Conservation (phyloP, 2,113 vertebrate species). For the Archilochus colubris region DNA sequence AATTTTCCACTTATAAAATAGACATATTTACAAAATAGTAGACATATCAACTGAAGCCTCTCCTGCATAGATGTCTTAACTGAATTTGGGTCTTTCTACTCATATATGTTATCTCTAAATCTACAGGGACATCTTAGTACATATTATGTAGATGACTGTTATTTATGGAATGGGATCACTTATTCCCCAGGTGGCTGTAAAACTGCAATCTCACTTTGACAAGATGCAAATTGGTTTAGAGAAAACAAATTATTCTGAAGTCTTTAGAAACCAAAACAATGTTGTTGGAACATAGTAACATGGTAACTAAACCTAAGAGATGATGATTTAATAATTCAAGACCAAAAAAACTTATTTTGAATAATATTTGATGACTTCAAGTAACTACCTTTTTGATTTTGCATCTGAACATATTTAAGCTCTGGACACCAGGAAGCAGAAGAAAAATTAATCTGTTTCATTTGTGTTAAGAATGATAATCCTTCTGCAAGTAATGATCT, state of each 20-base stretch:
- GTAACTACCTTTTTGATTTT: slow-evolving; percentile 1
- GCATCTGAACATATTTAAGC: neutral
- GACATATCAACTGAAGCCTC: neutral
- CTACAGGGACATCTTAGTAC: slow-evolving; percentile 54
- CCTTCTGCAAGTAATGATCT: neutral
- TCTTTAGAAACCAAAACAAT: slow-evolving; percentile 65
- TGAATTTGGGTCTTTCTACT: neutral
- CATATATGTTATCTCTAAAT: slow-evolving; percentile 16
- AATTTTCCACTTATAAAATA: neutral
- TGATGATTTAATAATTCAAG: slow-evolving; percentile 33
- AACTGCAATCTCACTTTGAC: slow-evolving; percentile 76
- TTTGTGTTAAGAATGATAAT: neutral
- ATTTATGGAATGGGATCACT: slow-evolving; percentile 74
- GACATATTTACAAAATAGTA: neutral
- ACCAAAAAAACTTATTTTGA: neutral
- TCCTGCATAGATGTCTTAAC: neutral
- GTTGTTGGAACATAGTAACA: neutral
- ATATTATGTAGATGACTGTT: slow-evolving; percentile 75
- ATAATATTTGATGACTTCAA: slow-evolving; percentile 43
- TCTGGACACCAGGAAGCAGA: neutral
- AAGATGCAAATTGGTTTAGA: slow-evolving; percentile 77
- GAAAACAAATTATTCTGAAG: slow-evolving; percentile 78
- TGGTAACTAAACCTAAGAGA: slow-evolving; percentile 37
- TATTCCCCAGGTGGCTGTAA: slow-evolving; percentile 66
- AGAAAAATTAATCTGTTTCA: accelerated